Base-by-base conservation (phyloP, 2,113 vertebrate species). In the Cyrtonyx montezumae region DNA sequence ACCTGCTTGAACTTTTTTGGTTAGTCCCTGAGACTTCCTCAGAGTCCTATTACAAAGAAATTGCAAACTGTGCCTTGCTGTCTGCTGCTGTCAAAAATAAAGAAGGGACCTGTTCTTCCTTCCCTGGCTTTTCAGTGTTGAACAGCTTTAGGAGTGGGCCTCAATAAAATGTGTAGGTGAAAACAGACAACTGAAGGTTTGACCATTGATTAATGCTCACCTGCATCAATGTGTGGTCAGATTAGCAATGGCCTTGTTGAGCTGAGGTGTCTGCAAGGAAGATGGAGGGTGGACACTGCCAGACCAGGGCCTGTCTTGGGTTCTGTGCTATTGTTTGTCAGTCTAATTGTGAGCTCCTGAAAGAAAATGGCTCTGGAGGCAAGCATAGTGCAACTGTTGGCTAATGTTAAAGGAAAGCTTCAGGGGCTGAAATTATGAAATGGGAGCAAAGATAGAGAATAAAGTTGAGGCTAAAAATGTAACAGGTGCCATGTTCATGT, bases 161-260 rank as follows among this genome's bases (percentile, higher is more conserved):
- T 65, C 2, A 2, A 19, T n/a, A n/a, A 46, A 73, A 66, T 11
- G 9, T 7, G 13, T 3, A 11, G 69, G 37, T 23, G 37, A 49
- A 56, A 25, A 36, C 43, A 11, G 20, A 11, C 2, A 5, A 6
- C 22, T 42, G 43, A 22, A 69, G 40, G 40, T 53, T 13, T 45
- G 46, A 3, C 46, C 30, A 10, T 2, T n/a, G 0, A 45, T 65
- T 14, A 13, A 32, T 30, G 10, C 2, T 5, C 21, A n/a, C 37
- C 11, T 53, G 26, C 5, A 53, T 36, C 18, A 36, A 36, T 53
- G 37, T 0, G 0, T 1, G 4, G 14, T 15, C 23, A 11, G 36
- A 15, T 56, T 81, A 40, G 45, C 40, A 45, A 3, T 55, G 46
- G 42, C 58, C 46, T 59, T 43, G 16, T 12, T 40, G 28, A 67